Percentiles rank a stretch among this genome's conserved stretches.
Conservation (phyloP, 2,113 vertebrate genomes). For the Protobothrops mucrosquamatus region DNA sequence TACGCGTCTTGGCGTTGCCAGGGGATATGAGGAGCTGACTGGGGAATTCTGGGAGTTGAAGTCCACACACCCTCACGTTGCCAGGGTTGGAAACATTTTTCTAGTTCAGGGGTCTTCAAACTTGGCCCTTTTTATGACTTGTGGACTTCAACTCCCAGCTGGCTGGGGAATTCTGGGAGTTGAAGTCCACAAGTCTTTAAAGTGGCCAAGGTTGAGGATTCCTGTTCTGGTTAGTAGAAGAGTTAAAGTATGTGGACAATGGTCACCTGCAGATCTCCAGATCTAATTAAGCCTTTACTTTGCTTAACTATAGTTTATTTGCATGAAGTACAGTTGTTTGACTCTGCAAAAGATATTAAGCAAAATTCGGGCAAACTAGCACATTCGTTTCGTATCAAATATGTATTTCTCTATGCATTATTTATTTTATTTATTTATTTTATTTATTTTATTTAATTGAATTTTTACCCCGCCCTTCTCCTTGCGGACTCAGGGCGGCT, state of each 20-base stretch:
- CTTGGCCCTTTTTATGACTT: too few species aligned
- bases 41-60: neutral
- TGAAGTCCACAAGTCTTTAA: too few species aligned
- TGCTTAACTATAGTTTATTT: neutral
- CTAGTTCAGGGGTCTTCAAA: too few species aligned
- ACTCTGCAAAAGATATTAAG: neutral
- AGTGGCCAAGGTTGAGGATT: too few species aligned
- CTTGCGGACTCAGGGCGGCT: too few species aligned
- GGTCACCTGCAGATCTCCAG: neutral
- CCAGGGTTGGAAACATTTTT: too few species aligned
- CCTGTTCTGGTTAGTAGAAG: neutral
- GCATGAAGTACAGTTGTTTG: neutral
- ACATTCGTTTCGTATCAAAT: neutral
- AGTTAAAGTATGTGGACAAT: neutral
- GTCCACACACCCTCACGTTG: neutral
- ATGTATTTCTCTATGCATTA: neutral
- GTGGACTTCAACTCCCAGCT: too few species aligned
- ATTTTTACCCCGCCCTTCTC: too few species aligned
- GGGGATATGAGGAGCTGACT: neutral
- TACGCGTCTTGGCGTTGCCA: too few species aligned
- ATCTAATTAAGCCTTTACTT: neutral
- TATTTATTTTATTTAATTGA: conserved; percentile 14
- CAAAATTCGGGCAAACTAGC: neutral
- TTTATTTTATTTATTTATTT: conserved; percentile 18
- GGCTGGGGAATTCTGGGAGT: too few species aligned